Evolutionary conservation across 2,888 invertebrate genomes (phyloP).

Genomic region (Microchrysa polita): DNA sequence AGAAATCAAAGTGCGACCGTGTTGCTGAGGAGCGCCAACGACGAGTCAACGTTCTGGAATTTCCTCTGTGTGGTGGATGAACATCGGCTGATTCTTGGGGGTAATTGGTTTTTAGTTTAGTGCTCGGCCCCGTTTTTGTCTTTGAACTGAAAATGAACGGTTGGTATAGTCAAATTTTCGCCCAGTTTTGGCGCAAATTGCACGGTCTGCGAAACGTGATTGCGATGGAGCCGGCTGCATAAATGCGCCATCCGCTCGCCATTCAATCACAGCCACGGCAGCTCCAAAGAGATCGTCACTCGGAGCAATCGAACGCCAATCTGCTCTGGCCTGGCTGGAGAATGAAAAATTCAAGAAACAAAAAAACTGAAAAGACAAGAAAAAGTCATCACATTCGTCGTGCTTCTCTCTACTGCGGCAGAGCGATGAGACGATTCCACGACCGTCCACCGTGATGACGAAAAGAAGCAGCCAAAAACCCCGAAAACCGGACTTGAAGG

Average conservation of each 20-base stretch:
- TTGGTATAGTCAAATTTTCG: too few relatives aligned
- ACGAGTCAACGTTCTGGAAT: conserved; percentile 37
- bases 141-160: neutral
- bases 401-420: too few relatives aligned
- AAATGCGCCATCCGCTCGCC: conserved; percentile 2
- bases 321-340: conserved; percentile 2
- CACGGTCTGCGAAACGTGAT: neutral
- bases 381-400: conserved; percentile 17
- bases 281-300: neutral
- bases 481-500: conserved; percentile 42
- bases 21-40: too few relatives aligned
- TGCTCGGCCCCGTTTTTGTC: neutral
- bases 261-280: neutral
- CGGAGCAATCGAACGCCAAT: conserved; percentile 22
- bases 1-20: conserved; percentile 22
- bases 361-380: conserved; percentile 34
- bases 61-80: neutral
- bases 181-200: conserved; percentile 22
- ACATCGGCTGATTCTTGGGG: neutral
- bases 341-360: neutral
- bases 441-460: conserved; percentile 21
- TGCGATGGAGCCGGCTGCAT: conserved; percentile 10
- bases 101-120: neutral
- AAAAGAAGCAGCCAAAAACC: conserved; percentile 27
- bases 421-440: neutral